Evolutionary conservation across 2,888 invertebrate genomes (phyloP).

Genomic region (Eretmocerus hayati): DNA sequence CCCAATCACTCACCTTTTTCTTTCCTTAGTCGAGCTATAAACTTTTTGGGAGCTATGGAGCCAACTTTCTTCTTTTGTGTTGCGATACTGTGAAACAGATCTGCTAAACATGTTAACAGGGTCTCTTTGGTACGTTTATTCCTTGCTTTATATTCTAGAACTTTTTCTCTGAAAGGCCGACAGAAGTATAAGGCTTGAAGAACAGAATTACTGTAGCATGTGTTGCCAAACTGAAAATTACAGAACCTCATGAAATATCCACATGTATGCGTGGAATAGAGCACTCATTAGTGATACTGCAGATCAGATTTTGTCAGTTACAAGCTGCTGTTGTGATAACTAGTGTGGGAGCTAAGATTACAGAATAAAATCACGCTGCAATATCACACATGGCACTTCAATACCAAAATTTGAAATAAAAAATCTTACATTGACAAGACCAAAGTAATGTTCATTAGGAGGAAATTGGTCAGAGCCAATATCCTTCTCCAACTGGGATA

Average conservation of each 20-base stretch:
- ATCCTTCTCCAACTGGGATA: slow-evolving; percentile 98
- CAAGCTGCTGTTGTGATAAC: too few species aligned
- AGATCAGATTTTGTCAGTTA: too few species aligned
- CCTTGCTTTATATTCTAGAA: slow-evolving; percentile 94
- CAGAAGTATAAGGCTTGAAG: slow-evolving; percentile 99
- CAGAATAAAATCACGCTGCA: not conserved
- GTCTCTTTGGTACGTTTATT: slow-evolving; percentile 96
- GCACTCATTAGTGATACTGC: too few species aligned
- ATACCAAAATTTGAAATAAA: too few species aligned
- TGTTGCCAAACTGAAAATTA: slow-evolving; percentile 89
- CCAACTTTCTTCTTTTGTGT: slow-evolving; percentile 99
- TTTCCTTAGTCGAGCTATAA: slow-evolving; percentile 94
- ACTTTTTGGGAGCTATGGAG: slow-evolving; percentile 98
- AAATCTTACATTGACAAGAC: slow-evolving; percentile 89
- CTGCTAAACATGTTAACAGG: slow-evolving; percentile 92
- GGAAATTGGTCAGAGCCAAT: slow-evolving; percentile 98
- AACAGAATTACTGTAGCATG: slow-evolving; percentile 99
- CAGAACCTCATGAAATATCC: too few species aligned
- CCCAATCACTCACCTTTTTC: slow-evolving; percentile 79
- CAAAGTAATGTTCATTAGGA: slow-evolving; percentile 98
- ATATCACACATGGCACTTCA: too few species aligned
- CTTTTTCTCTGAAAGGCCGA: slow-evolving; percentile 97
- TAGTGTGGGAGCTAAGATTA: not conserved
- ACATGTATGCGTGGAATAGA: too few species aligned
- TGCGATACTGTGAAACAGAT: slow-evolving; percentile 97